phyloP scores from a whole-genome alignment of 2,113 vertebrate species.

The Ciconia boyciana region DNA sequence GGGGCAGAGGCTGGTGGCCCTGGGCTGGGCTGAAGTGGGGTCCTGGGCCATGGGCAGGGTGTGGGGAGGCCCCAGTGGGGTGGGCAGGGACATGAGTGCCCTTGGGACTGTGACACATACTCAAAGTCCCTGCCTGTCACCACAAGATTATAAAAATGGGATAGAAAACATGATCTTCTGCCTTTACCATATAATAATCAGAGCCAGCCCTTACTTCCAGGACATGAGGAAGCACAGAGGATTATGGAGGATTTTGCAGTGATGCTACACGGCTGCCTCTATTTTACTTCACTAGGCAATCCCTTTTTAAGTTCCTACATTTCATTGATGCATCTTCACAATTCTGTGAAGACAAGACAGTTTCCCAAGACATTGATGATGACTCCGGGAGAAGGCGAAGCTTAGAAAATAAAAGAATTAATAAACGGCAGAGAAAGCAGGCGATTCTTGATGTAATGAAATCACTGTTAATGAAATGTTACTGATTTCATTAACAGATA shows the following conservation, averaged over 20 bases:
- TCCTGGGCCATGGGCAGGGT: neutral
- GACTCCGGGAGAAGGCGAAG: neutral
- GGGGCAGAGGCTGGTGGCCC: neutral
- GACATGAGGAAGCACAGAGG: neutral
- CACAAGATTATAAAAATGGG: neutral
- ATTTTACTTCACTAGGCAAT: neutral
- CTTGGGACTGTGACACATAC: accelerated
- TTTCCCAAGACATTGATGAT: neutral
- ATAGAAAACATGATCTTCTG: neutral
- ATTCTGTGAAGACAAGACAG: neutral
- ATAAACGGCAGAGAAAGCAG: neutral
- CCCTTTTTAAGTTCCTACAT: neutral
- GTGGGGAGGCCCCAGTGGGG: accelerated
- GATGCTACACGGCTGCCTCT: neutral
- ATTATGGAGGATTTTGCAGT: neutral
- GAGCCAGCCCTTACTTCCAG: neutral
- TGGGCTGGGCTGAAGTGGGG: neutral
- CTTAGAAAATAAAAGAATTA: neutral
- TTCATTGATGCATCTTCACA: neutral
- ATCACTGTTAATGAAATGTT: too few species aligned
- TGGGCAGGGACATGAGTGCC: neutral
- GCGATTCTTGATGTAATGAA: neutral
- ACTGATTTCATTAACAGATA: neutral
- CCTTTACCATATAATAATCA: neutral
- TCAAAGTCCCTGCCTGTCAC: neutral